Evolutionary conservation across 2,113 vertebrate genomes (phyloP).

Genomic region (Ophiodon elongatus): DNA sequence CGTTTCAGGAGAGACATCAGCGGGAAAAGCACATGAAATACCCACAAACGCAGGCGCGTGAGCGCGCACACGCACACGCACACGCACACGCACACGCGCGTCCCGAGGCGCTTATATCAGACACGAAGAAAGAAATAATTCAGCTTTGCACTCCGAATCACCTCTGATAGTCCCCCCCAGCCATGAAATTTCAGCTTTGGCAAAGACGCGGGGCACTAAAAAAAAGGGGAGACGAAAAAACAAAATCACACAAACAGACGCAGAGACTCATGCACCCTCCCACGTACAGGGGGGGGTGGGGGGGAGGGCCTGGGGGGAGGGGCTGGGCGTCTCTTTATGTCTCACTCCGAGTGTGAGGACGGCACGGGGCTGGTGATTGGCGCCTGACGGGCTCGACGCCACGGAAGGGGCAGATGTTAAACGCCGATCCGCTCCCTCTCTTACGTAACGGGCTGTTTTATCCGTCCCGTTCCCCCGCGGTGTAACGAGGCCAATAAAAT

Average conservation of each 20-base stretch:
- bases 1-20: constrained; percentile 43
- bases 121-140: constrained; percentile 75
- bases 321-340: too few relatives aligned
- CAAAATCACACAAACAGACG: constrained; percentile 45
- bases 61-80: not conserved
- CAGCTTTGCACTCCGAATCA: constrained; percentile 77
- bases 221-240: constrained; percentile 53
- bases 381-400: constrained; percentile 48
- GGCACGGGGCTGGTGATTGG: constrained; percentile 32
- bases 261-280: constrained; percentile 44
- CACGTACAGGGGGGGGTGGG: not conserved
- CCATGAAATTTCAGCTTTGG: constrained; percentile 79
- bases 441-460: constrained; percentile 62
- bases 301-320: too few relatives aligned
- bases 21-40: constrained; percentile 14
- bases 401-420: constrained; percentile 71
- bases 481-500: constrained; percentile 74
- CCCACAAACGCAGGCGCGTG: not conserved
- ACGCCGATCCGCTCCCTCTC: constrained; percentile 53
- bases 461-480: constrained; percentile 53
- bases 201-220: constrained; percentile 47
- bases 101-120: constrained; percentile 67
- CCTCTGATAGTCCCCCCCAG: constrained; percentile 65
- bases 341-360: constrained; percentile 3
- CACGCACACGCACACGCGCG: constrained; percentile 3